Evolutionary conservation across 2,888 invertebrate genomes (phyloP).

Genomic region (Platypus cylindrus): DNA sequence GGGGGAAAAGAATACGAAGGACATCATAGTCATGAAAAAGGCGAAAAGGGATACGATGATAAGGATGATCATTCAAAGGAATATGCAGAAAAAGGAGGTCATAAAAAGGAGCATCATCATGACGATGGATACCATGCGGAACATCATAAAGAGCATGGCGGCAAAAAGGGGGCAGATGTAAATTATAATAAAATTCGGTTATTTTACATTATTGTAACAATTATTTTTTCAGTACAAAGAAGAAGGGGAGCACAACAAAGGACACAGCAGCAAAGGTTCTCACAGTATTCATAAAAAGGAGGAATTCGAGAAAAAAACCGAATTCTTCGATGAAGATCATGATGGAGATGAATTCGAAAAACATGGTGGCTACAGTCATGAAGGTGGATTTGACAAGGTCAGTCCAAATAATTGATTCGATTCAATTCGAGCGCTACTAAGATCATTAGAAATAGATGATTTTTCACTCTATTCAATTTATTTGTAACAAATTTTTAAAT

Average conservation of each 20-base stretch:
- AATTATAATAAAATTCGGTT: constrained; percentile 1
- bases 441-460: not conserved
- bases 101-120: constrained; percentile 40
- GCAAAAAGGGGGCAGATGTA: constrained; percentile 37
- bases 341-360: constrained; percentile 54
- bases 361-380: constrained; percentile 47
- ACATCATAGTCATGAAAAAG: constrained; percentile 28
- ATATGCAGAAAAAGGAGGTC: constrained; percentile 37
- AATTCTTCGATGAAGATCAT: constrained; percentile 63
- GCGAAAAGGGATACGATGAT: constrained; percentile 31
- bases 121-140: constrained; percentile 37
- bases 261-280: constrained; percentile 61
- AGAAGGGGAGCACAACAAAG: constrained; percentile 55
- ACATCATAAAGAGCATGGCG: constrained; percentile 40
- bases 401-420: not conserved
- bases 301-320: constrained; percentile 61
- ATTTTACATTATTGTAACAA: not conserved
- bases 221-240: constrained; percentile 27
- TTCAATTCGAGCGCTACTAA: not conserved
- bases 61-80: constrained; percentile 39
- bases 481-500: constrained; percentile 13
- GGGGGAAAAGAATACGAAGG: constrained; percentile 31
- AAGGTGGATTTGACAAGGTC: constrained; percentile 39
- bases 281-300: constrained; percentile 65
- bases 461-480: not conserved